Evolutionary conservation across 2,797 vertebrate species (phyloP), one percentile per base, ranked within the genome.

Genomic region (Lagorchestes hirsutus): DNA sequence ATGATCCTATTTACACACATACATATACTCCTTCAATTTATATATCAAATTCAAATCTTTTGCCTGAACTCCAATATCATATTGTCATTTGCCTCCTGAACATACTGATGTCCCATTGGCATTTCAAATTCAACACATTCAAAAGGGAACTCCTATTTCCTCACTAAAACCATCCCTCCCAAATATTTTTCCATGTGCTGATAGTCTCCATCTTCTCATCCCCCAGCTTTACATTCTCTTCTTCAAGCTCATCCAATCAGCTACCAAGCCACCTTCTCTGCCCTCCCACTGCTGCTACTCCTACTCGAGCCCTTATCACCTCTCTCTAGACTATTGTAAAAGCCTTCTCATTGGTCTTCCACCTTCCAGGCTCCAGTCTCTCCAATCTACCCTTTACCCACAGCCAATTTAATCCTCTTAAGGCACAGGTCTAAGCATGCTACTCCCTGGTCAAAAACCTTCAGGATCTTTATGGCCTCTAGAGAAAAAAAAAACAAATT

Each of bases 1-100:
- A 59, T 59, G 11, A 59, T 59, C 58, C 10, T 59, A 59, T 59
- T 31, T 31, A 10, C 58, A 55, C 55, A 55, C 55, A 55, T 14
- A 55, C 55, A 55, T 14, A 55, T 14, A 55, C 18, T 22, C 90
- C 59, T 56, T 54, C 91, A 87, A 95, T 29, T 90, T 87, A 67
- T 90, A 18, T 95, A 52, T 57, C 55, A 50, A 91, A 50, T 29
- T 74, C 87, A 94, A 55, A 59, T 93, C 46, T 94, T 29, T 52
- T 50, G 28, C 28, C 50, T 94, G 40, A 94, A 58, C 9, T 28
- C n/a, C 18, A 91, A 50, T 90, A 1, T 11, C 50, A 3, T 55
- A 74, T 46, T n/a, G 90, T 31, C 46, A 74, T 13, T 54, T 59
- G 34, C 59, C 55, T 97, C 82, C 40, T 62, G 14, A 16, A 90